Base-by-base conservation (phyloP, 2,113 vertebrate genomes). In the Chionodraco myersi region DNA sequence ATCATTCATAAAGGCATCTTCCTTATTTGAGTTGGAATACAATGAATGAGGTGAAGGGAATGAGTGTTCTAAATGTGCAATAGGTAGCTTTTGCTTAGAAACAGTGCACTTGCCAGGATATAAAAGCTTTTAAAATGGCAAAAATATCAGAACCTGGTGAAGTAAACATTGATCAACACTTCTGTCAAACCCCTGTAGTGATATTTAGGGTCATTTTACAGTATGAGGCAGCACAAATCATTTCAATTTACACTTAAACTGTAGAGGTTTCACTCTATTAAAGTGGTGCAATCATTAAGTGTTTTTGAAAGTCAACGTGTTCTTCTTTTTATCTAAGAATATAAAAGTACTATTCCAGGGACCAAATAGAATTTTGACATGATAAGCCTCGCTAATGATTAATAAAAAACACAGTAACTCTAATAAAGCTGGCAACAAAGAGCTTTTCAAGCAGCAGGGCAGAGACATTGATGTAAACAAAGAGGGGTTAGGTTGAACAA, bases 101-200 rank as follows among this genome's bases (percentile, higher is more conserved):
- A 71, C n/a, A 68, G 44, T 64, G 52, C 61, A 54, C 3, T 15
- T 26, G 53, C 48, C 52, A 69, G 62, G 65, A 86, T 72, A 76
- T 71, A 67, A 72, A 77, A 69, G 62, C 61, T 74, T 84, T 82
- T 72, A 66, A 80, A 87, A 84, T 68, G 45, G 12, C 26, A 59
- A 57, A 75, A 83, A 79, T 81, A 83, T 89, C 79, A 86, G 78
- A 74, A 72, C 76, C 72, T 71, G 49, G 66, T 49, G 56, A 82
- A 86, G 61, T 59, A 70, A 77, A 83, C 45, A 74, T 57, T 44
- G 89, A 90, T 87, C 82, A 72, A 68, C 65, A 72, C 21, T 69
- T 61, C 45, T 79, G 72, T 83, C 64, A 79, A 83, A 89, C 67
- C 61, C 83, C 83, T 74, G 76, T 51, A 23, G 76, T 66, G 48